Evolutionary conservation across 2,113 vertebrate genomes (phyloP), one percentile per base, ranked within the genome.

Genomic region (Blennius ocellaris): DNA sequence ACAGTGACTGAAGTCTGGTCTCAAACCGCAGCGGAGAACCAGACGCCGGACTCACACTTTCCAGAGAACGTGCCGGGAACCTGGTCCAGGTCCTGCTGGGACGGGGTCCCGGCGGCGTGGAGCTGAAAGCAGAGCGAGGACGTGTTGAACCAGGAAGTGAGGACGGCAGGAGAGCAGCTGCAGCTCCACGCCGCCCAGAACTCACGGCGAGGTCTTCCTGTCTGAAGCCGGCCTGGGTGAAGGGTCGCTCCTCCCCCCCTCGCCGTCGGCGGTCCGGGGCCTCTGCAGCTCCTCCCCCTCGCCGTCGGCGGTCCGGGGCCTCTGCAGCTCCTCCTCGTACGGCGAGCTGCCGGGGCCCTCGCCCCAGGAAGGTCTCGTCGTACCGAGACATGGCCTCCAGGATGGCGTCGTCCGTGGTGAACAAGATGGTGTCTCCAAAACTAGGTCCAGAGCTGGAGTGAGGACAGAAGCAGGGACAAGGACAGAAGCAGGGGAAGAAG

Each of bases 361-460:
- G 12, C 52, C 64, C 54, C 6, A 94, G 86, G 60, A 96, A 96
- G 0, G 91, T 96, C 80, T 96, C 93, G 79, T 99, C 98, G 0
- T 91, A 95, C 37, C 86, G 94, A 70, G 95, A 98, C 80, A 99
- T 94, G 16, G 97, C 97, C 87, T 99, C 97, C 30, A 99, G 92
- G 78, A 99, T 97, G 14, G 96, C 96, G 8, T 99, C 98, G 3
- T 99, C 97, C 0, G 93, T 97, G 0, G 97, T 99, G 91, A 99
- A 99, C 44, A 99, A 75, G 80, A 99, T 98, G 0, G 97, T 99
- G 80, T 99, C 98, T 0, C 98, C 98, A 80, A 99, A 99, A 99
- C 78, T 99, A n/a, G 97, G 88, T 98, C 96, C 43, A 96, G 90
- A 57, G 92, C 97, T 99, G 57, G 49, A 45, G 6, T n/a, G 16